A percentile compares a stretch with the other conserved stretches of the same genome.
Conservation (phyloP, 64 coral and sea anemone species). For the Stichodactyla mertensii region DNA sequence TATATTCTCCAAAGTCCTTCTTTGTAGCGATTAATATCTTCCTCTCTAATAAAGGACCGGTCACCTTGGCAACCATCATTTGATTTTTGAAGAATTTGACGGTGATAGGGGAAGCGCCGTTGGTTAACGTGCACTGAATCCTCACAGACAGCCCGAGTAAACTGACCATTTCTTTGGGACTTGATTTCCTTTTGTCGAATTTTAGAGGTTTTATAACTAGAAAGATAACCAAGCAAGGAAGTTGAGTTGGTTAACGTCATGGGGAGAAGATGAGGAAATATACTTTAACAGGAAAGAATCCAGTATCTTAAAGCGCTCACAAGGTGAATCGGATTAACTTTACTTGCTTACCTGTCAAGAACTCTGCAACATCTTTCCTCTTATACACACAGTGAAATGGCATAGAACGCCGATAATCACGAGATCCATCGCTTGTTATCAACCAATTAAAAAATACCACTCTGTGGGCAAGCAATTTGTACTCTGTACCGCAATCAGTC, state of each 20-base stretch:
- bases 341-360: neutral
- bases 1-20: neutral
- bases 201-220: neutral
- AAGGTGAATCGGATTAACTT: neutral
- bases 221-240: neutral
- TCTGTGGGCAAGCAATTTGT: neutral
- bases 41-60: neutral
- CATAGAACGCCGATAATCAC: neutral
- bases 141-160: neutral
- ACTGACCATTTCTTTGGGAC: neutral
- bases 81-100: constrained; percentile 1
- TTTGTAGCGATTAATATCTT: neutral
- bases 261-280: too few relatives aligned
- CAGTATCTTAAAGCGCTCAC: too few relatives aligned
- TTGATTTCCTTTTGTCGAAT: neutral
- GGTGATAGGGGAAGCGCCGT: neutral
- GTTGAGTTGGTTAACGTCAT: too few relatives aligned
- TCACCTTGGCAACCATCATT: neutral
- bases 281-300: too few relatives aligned
- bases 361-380: neutral
- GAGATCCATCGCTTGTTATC: neutral
- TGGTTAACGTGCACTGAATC: neutral
- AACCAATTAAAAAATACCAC: constrained; percentile 7
- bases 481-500: neutral
- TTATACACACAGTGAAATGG: constrained; percentile 8